Conservation (phyloP, 2,113 vertebrate genomes). For the Odontesthes bonariensis region DNA sequence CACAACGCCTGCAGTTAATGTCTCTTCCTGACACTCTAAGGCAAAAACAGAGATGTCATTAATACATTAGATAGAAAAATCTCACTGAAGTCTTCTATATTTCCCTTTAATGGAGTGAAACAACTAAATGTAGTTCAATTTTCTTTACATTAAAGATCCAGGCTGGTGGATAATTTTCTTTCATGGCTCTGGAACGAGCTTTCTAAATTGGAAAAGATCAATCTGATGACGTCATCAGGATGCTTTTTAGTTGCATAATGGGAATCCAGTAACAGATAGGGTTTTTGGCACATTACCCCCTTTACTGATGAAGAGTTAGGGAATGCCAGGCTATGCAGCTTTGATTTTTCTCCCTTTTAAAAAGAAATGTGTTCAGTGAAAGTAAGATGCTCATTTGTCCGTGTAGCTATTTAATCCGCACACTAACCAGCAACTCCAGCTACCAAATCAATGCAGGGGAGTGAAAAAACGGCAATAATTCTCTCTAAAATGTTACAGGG, state of each 20-base stretch:
- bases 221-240: background rate
- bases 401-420: slow-evolving; percentile 3
- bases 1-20: slow-evolving; percentile 13
- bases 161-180: background rate
- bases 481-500: too few relatives aligned
- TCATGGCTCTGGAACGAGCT: background rate
- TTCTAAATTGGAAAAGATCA: background rate
- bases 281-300: background rate
- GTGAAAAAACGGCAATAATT: too few relatives aligned
- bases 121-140: slow-evolving; percentile 5
- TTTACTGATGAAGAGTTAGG: background rate
- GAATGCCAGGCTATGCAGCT: background rate
- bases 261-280: background rate
- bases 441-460: too few relatives aligned
- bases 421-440: background rate
- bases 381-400: background rate
- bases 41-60: background rate
- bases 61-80: background rate
- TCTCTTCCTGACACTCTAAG: slow-evolving; percentile 8
- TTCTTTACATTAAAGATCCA: background rate
- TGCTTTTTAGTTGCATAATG: background rate
- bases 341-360: background rate
- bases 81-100: background rate
- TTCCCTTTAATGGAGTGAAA: slow-evolving; percentile 1
- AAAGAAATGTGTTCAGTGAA: background rate